A percentile compares a stretch with the other conserved stretches of the same genome.
phyloP scores from a whole-genome alignment of 1,140 invertebrate genomes.

The Globodera rostochiensis region DNA sequence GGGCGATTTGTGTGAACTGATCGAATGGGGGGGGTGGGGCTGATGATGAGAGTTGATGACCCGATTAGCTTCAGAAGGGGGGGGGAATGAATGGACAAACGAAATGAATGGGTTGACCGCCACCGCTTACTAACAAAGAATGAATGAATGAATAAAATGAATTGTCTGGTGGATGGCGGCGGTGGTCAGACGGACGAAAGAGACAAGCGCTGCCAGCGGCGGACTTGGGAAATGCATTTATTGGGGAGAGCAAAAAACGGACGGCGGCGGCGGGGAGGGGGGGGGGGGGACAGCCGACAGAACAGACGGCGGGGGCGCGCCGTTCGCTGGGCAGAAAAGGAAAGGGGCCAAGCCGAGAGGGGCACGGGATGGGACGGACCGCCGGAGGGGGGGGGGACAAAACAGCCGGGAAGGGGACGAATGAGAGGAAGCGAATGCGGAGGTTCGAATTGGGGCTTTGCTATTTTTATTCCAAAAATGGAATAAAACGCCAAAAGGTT shows the following conservation, averaged over 20 bases:
- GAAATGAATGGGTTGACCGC: not conserved
- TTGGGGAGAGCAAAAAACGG: not conserved
- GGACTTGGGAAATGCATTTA: not conserved
- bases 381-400: too few species aligned
- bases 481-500: too few species aligned
- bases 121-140: too few species aligned
- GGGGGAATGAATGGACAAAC: not conserved
- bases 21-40: too few species aligned
- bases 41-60: not conserved
- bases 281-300: not conserved
- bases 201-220: too few species aligned
- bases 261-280: not conserved
- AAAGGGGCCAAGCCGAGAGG: not conserved
- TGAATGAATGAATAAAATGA: not conserved
- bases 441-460: too few species aligned
- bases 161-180: not conserved
- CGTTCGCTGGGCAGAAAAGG: not conserved
- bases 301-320: too few species aligned
- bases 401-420: not conserved
- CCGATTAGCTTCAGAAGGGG: not conserved
- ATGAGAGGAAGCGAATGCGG: too few species aligned
- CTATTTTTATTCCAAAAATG: too few species aligned
- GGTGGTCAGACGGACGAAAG: not conserved
- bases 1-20: not conserved
- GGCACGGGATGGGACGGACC: not conserved